phyloP scores from a whole-genome alignment of 1,140 invertebrate species.

The Periplaneta americana region DNA sequence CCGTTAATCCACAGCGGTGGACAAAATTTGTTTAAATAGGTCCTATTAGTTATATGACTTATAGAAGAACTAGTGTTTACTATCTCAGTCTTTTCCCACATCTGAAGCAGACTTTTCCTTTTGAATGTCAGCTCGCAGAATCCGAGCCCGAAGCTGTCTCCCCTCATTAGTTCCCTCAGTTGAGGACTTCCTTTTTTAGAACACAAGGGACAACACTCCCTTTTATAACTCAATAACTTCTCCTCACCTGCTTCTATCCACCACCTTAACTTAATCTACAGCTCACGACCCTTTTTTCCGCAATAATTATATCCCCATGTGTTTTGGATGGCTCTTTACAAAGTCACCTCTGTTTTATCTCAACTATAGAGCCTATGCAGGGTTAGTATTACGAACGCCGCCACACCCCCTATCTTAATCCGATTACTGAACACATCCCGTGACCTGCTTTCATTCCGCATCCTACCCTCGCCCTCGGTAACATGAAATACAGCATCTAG shows the following conservation, averaged over 20 bases:
- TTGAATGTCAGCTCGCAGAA: background rate
- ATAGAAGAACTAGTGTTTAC: background rate
- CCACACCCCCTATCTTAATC: background rate
- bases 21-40: too few relatives aligned
- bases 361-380: too few relatives aligned
- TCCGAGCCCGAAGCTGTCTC: background rate
- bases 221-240: background rate
- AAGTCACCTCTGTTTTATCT: background rate
- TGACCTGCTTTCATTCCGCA: background rate
- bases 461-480: background rate
- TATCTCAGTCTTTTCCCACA: background rate
- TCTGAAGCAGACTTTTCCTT: background rate
- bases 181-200: background rate
- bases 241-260: background rate
- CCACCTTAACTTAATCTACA: background rate
- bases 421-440: background rate
- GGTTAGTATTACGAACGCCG: background rate
- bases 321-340: background rate
- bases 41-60: too few relatives aligned
- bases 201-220: background rate
- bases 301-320: background rate
- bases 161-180: background rate
- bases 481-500: background rate
- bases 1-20: too few relatives aligned
- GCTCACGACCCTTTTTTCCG: background rate